Base-by-base conservation (phyloP, 2,888 invertebrate species). In the Adelognathus sp. region DNA sequence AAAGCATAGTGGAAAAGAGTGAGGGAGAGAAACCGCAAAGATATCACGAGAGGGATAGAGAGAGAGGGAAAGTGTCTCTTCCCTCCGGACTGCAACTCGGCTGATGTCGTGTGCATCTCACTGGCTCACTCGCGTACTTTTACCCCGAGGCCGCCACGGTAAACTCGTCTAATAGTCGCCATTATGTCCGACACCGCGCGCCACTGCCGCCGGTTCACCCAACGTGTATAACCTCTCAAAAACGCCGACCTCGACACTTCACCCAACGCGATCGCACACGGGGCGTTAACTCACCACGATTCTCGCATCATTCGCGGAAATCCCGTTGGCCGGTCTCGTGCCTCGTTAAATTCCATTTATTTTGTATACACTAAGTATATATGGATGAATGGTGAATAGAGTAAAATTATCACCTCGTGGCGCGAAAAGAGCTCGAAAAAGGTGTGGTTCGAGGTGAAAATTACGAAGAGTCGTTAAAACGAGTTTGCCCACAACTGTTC, bases 111-210 rank as follows among this genome's bases (percentile, higher is more conserved):
- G 36, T 33, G 39, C 39, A 24, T 63, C 29, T 27, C 33, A 18
- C 18, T 6, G 14, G 11, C 46, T 46, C 64, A 6, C 64, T 63
- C 29, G 31, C 21, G 18, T 29, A 14, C 63, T 60, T 14, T 66
- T 41, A 46, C 56, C 71, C 63, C 50, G 60, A 41, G 78, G 78
- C 70, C 41, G 63, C 72, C 79, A 58, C 69, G 75, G 76, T 79
- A 76, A 79, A 79, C 76, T 76, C 76, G 54, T 79, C 79, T 81
- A 81, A 81, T 79, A 73, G 79, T 76, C 78, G 76, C 76, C 79
- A 81, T 81, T 76, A 76, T 56, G 72, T 73, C 78, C 78, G 79
- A 76, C 81, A 77, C 71, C 58, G 54, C 54, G 69, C 44, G 44
- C 67, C 44, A 56, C 54, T 24, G 70, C 80, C 75, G 78, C 80